Percentiles rank a stretch among this genome's conserved stretches.
These are phyloP conservation scores for Nebria salina DNA, from an alignment of 2,888 invertebrate genomes.

Conservation along the genomic window DNA sequence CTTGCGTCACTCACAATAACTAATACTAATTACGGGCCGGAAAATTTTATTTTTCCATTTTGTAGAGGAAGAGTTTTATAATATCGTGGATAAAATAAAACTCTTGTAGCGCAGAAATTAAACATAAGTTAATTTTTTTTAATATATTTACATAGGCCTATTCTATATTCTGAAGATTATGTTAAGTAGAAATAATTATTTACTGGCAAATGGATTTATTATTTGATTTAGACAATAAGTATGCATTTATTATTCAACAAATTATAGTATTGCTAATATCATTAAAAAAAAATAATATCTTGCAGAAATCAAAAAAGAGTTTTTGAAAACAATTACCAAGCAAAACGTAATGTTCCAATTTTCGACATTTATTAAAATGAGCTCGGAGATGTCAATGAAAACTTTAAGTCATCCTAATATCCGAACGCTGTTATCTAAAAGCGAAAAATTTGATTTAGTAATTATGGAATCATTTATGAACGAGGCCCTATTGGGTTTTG, in stretches of 20 bases:
- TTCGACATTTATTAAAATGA: neutral
- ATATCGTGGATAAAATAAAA: no score
- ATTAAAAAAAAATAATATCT: neutral
- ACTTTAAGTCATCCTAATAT: slow-evolving; percentile 53
- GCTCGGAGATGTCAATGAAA: slow-evolving; percentile 47
- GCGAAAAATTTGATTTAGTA: slow-evolving; percentile 60
- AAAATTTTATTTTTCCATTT: no score
- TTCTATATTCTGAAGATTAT: neutral
- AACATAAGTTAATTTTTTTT: no score
- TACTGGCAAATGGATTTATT: no score
- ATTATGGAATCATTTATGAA: slow-evolving; percentile 64
- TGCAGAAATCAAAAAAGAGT: slow-evolving; percentile 10
- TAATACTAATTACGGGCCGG: no score
- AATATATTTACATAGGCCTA: no score
- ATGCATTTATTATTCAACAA: neutral
- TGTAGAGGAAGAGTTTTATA: no score
- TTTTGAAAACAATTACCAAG: neutral
- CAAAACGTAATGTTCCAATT: neutral
- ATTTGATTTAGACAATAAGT: neutral
- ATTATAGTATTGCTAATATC: neutral
- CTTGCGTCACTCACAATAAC: no score
- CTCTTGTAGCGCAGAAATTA: no score
- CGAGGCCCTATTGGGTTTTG: slow-evolving; percentile 62
- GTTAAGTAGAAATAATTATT: no score
- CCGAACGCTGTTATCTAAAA: slow-evolving; percentile 55